Evolutionary conservation across 2,888 invertebrate species (phyloP).

Genomic region (Drosophila flavopinicola): DNA sequence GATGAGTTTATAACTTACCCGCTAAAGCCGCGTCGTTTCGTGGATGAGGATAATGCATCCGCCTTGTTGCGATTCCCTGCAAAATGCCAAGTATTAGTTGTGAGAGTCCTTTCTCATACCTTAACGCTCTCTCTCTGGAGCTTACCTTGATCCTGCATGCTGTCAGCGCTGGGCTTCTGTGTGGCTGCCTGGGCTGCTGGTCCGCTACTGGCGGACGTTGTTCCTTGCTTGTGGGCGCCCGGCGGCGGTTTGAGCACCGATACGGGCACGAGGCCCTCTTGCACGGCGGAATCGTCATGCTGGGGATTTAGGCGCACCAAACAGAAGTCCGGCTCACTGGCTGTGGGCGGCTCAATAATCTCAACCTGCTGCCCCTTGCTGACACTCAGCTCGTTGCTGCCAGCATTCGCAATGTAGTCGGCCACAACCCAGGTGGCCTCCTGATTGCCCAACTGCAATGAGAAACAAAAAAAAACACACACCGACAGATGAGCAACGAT

Average conservation of each 20-base stretch:
- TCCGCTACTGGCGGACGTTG: conserved; percentile 35
- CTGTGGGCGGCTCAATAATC: conserved; percentile 90
- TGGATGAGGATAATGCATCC: conserved; percentile 89
- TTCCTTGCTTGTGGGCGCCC: conserved; percentile 84
- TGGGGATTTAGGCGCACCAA: conserved; percentile 87
- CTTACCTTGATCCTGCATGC: conserved; percentile 83
- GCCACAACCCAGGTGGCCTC: conserved; percentile 97
- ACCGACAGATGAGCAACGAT: conserved; percentile 12
- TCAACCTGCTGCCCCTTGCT: conserved; percentile 97
- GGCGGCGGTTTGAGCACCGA: conserved; percentile 91
- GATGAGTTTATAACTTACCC: conserved; percentile 87
- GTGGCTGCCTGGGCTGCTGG: conserved; percentile 25
- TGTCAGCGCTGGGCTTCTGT: conserved; percentile 81
- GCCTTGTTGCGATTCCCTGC: conserved; percentile 85
- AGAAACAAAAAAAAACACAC: conserved; percentile 4
- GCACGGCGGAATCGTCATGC: conserved; percentile 86
- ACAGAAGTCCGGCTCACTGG: conserved; percentile 89
- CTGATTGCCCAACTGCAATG: conserved; percentile 89
- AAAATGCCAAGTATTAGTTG: not conserved
- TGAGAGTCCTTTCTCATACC: too few species aligned
- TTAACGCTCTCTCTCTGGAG: not conserved
- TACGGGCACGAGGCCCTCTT: conserved; percentile 92
- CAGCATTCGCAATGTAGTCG: conserved; percentile 91
- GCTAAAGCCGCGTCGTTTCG: conserved; percentile 93
- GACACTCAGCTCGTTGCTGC: conserved; percentile 92